Evolutionary conservation across 2,113 vertebrate species (phyloP).

Genomic region (Tautogolabrus adspersus): DNA sequence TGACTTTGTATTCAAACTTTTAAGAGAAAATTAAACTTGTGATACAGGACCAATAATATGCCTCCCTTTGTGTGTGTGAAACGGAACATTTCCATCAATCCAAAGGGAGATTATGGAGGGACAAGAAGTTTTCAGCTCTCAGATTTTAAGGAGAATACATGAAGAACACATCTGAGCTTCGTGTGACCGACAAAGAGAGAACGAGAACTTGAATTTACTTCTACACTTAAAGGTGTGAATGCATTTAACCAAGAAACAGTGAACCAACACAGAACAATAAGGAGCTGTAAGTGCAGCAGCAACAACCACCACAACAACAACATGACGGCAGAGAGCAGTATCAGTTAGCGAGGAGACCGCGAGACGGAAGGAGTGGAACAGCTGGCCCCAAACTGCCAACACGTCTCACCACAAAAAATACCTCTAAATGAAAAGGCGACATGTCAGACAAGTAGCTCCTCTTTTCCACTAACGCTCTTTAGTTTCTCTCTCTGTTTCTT

Average conservation of each 20-base stretch:
- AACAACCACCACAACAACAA: slow-evolving; percentile 21
- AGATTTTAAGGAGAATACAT: background rate
- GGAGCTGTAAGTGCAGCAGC: slow-evolving; percentile 4
- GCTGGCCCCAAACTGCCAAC: slow-evolving; percentile 84
- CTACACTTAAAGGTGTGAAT: background rate
- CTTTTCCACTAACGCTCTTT: slow-evolving; percentile 52
- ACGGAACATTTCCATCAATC: background rate
- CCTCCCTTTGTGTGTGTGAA: background rate
- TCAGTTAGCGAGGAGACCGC: slow-evolving; percentile 21
- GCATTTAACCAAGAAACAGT: background rate
- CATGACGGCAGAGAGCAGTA: slow-evolving; percentile 17
- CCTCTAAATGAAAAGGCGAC: slow-evolving; percentile 70
- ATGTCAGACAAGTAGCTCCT: slow-evolving; percentile 76
- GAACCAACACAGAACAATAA: slow-evolving; percentile 2
- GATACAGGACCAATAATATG: background rate
- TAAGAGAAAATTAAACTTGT: background rate
- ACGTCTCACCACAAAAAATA: slow-evolving; percentile 71
- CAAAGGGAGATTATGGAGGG: too few species aligned
- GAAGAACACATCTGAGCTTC: background rate
- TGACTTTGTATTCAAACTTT: slow-evolving; percentile 7
- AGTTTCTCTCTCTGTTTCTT: slow-evolving; percentile 22
- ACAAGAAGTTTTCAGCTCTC: too few species aligned
- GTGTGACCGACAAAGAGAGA: background rate
- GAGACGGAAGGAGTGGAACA: slow-evolving; percentile 23
- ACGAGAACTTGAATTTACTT: background rate